phyloP scores from a whole-genome alignment of 2,113 vertebrate species.

The Callipepla californica region DNA sequence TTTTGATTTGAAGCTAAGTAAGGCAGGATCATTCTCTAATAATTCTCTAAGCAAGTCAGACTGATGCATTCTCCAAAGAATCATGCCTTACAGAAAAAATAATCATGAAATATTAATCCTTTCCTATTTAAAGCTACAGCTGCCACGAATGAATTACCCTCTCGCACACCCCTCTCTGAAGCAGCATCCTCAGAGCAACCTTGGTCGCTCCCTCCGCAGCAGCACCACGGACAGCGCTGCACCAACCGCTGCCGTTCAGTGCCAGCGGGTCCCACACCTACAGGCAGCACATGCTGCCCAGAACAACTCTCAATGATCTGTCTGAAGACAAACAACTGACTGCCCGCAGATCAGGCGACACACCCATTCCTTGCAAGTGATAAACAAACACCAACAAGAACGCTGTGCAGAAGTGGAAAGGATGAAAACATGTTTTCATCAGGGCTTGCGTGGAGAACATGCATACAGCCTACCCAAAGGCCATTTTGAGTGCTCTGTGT shows the following conservation, averaged over 20 bases:
- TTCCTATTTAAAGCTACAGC: conserved; percentile 54
- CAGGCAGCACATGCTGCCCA: not conserved
- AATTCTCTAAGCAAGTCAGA: not conserved
- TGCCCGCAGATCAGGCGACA: rapidly evolving
- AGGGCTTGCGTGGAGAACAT: not conserved
- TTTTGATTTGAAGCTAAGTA: conserved; percentile 13
- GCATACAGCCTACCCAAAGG: rapidly evolving
- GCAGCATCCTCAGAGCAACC: not conserved
- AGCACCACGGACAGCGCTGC: not conserved
- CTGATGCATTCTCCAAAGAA: conserved; percentile 35
- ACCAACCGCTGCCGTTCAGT: too few species aligned
- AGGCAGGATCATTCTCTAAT: conserved; percentile 11
- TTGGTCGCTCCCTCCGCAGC: rapidly evolving
- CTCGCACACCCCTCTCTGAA: not conserved
- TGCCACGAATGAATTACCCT: conserved; percentile 1
- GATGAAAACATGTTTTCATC: not conserved
- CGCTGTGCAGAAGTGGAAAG: not conserved
- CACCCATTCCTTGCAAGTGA: not conserved
- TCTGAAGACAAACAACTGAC: rapidly evolving
- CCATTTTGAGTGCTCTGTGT: not conserved
- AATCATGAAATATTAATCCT: conserved; percentile 65
- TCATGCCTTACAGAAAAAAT: conserved; percentile 43
- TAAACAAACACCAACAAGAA: rapidly evolving
- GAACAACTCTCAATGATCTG: not conserved
- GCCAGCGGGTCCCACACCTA: too few species aligned